Evolutionary conservation across 2,888 invertebrate genomes (phyloP).

Genomic region (Omphaloscelis lunosa): DNA sequence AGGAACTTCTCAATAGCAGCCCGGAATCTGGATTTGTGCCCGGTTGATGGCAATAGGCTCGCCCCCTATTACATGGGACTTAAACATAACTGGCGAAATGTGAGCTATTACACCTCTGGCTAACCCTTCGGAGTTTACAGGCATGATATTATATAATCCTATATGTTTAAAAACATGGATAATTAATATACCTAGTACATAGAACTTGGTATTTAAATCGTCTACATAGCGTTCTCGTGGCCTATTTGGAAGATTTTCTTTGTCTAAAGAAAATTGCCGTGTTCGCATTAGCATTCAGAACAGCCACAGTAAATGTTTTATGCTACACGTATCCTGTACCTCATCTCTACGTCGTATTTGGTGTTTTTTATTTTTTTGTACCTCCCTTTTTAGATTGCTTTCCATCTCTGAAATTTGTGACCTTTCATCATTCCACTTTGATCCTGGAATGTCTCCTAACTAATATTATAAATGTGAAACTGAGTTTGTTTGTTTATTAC

Average conservation of each 20-base stretch:
- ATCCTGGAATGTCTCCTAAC: too few species aligned
- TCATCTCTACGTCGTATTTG: conserved; percentile 9
- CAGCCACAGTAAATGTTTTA: conserved; percentile 39
- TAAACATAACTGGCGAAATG: too few species aligned
- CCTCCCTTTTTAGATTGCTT: background rate
- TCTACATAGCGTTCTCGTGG: background rate
- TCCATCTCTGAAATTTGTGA: background rate
- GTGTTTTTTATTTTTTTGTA: conserved; percentile 2
- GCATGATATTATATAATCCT: too few species aligned
- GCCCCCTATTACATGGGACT: too few species aligned
- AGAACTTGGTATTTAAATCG: background rate
- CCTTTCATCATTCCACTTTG: background rate
- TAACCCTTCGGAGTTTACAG: too few species aligned
- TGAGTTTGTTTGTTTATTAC: too few species aligned
- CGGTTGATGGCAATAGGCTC: too few species aligned
- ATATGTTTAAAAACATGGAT: too few species aligned
- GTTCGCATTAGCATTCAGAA: conserved; percentile 39
- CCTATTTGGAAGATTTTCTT: background rate
- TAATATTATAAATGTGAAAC: too few species aligned
- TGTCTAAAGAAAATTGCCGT: conserved; percentile 32
- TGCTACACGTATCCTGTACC: conserved; percentile 3
- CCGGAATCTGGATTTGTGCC: too few species aligned
- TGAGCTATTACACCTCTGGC: too few species aligned
- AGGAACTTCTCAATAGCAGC: too few species aligned
- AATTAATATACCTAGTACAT: background rate